Conservation (phyloP, 2,113 vertebrate genomes). For the Dasypus novemcinctus region DNA sequence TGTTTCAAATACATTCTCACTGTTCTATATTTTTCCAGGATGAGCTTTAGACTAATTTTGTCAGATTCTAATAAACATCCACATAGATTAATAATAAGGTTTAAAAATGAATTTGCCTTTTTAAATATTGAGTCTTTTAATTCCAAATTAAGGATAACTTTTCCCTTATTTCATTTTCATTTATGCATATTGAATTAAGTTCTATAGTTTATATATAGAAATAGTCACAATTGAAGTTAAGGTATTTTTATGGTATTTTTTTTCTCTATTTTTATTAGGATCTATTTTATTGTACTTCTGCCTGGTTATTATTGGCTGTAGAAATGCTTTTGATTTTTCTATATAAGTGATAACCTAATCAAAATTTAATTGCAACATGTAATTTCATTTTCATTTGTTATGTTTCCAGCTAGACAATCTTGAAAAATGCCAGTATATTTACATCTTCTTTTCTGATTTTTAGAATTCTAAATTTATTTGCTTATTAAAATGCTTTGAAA, state of each 20-base stretch:
- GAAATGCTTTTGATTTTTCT: not conserved
- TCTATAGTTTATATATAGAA: not conserved
- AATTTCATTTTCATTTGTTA: not conserved
- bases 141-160: not conserved
- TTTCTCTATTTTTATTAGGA: not conserved
- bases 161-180: not conserved
- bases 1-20: not conserved
- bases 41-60: not conserved
- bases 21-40: not conserved
- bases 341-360: not conserved
- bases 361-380: not conserved
- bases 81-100: not conserved
- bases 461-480: not conserved
- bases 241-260: not conserved
- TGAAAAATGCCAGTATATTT: not conserved
- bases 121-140: not conserved
- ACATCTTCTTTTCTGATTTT: not conserved
- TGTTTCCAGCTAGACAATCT: not conserved
- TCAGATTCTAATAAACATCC: not conserved
- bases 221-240: not conserved
- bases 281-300: not conserved
- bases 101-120: not conserved
- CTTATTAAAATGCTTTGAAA: not conserved
- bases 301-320: not conserved
- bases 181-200: not conserved